Evolutionary conservation across 2,113 vertebrate genomes (phyloP), one percentile per base, ranked within the genome.

Genomic region (Lanius ludovicianus): DNA sequence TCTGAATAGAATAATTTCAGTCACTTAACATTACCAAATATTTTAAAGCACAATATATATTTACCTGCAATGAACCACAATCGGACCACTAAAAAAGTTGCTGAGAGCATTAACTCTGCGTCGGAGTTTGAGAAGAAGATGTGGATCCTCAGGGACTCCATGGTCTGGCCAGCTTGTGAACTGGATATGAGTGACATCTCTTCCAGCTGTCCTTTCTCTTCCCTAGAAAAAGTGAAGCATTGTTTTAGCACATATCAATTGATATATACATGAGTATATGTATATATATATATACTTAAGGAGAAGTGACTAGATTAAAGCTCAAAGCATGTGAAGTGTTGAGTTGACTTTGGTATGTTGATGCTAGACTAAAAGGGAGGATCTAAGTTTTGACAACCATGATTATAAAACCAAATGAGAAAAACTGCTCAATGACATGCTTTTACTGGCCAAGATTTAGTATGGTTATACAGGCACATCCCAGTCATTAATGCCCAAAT

Each of bases 151-250:
- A 1, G 99, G 99, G 2, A 99, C 99, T 4, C 99, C 99, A 2
- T 99, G 99, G 91, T 99, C 99, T 3, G 99, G 99, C 99, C 99
- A 99, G 71, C 99, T 99, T 77, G 98, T 99, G 96, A 99, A 99
- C 95, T 99, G 99, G 93, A 99, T 99, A 71, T 99, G 99, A 22
- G 99, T 99, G 86, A 99, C 98, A 46, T 99, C 99, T 89, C 99
- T 98, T 85, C 99, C 99, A 6, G 96, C 22, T 59, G 96, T 96
- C 80, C 98, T 99, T 52, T 99, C 99, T 87, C 96, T 98, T 96
- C 97, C 98, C 99, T 99, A 88, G 53, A 73, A 4, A 83, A 96
- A 78, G 41, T n/a, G 74, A 24, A 68, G 42, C 14, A 11, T 14
- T 20, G 1, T 1, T 10, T 56, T 56, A 56, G 27, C 11, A 14